A percentile compares a stretch with the other conserved stretches of the same genome.
Evolutionary conservation across 2,888 invertebrate genomes (phyloP).

Genomic region (Zootermopsis nevadensis): DNA sequence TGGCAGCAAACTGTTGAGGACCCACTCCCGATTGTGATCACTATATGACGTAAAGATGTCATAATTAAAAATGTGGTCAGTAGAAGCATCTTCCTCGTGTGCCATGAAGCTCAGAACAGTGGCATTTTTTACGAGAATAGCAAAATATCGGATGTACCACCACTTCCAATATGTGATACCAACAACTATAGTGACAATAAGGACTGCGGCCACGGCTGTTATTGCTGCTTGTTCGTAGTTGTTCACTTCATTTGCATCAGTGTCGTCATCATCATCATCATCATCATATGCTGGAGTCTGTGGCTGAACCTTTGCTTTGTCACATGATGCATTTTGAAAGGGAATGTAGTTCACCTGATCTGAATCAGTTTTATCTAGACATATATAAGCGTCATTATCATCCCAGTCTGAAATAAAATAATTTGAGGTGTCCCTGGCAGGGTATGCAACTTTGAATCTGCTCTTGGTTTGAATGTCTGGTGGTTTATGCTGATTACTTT

Average conservation of each 20-base stretch:
- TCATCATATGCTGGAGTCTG: neutral
- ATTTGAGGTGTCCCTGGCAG: neutral
- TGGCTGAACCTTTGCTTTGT: neutral
- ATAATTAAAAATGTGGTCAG: conserved; percentile 64
- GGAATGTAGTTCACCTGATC: neutral
- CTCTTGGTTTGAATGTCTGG: neutral
- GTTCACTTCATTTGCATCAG: neutral
- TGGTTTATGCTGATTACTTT: neutral
- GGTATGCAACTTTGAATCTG: neutral
- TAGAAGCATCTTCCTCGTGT: conserved; percentile 59
- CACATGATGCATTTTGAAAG: neutral
- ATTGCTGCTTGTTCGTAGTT: neutral
- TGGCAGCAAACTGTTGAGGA: conserved; percentile 71
- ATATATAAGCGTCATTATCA: conserved; percentile 53
- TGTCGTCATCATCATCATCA: neutral
- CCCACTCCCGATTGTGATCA: conserved; percentile 73
- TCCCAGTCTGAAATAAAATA: conserved; percentile 56
- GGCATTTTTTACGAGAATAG: conserved; percentile 69
- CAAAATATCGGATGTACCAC: conserved; percentile 69
- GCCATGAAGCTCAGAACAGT: conserved; percentile 68
- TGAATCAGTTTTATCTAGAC: neutral
- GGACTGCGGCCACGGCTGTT: neutral
- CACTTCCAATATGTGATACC: conserved; percentile 64
- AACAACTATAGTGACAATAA: neutral
- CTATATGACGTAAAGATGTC: conserved; percentile 79